These are phyloP conservation scores for Pyxicephalus adspersus DNA, from an alignment of 2,113 vertebrate species.

Conservation along the genomic window DNA sequence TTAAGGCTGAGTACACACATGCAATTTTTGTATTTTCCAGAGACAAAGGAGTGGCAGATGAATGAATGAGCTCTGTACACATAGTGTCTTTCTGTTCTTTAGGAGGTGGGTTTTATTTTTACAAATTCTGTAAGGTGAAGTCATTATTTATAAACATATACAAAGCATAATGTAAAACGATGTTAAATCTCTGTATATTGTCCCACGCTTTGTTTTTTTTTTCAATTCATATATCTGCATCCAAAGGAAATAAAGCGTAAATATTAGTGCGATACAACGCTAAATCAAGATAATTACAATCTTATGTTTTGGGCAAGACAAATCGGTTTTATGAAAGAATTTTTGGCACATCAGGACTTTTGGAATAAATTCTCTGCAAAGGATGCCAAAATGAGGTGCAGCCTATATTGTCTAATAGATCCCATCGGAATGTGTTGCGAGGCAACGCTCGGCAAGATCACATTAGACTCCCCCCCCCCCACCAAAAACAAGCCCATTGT, in stretches of 20 bases:
- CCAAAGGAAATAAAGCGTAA: slow-evolving; percentile 19
- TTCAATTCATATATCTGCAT: neutral
- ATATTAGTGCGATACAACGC: neutral
- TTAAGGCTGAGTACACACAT: too few relatives aligned
- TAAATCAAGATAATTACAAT: slow-evolving; percentile 28
- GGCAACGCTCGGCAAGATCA: slow-evolving; percentile 3
- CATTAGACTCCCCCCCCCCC: neutral
- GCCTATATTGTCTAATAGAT: slow-evolving; percentile 20
- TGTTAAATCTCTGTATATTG: neutral
- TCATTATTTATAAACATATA: slow-evolving; percentile 22
- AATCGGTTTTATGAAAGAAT: neutral
- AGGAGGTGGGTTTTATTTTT: neutral
- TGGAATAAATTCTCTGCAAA: slow-evolving; percentile 10
- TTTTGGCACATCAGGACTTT: slow-evolving; percentile 10
- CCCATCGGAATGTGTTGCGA: slow-evolving; percentile 15
- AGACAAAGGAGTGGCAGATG: too few relatives aligned
- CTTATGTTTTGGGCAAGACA: neutral
- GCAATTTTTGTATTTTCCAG: too few relatives aligned
- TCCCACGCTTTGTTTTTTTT: neutral
- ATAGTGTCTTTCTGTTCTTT: too few relatives aligned
- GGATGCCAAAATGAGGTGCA: slow-evolving; percentile 20
- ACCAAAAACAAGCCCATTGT: neutral
- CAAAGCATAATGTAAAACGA: neutral
- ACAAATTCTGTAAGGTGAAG: neutral
- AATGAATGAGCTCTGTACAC: too few relatives aligned